These are phyloP conservation scores for Tyto alba DNA, from an alignment of 2,113 vertebrate species.

Conservation along the genomic window DNA sequence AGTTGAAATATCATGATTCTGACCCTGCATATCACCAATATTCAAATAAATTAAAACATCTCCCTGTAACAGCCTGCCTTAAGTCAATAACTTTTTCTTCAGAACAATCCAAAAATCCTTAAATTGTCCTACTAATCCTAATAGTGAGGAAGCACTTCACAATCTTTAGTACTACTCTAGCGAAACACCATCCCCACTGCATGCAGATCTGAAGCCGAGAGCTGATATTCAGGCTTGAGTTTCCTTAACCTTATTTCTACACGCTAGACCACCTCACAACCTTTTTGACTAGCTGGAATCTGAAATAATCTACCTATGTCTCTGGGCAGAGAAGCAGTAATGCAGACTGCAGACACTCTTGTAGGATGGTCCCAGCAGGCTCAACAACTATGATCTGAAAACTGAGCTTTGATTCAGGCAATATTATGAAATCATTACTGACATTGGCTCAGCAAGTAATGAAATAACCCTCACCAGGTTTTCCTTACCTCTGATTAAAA, in stretches of 20 bases:
- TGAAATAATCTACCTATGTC: background rate
- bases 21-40: background rate
- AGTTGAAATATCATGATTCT: background rate
- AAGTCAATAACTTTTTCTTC: background rate
- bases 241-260: background rate
- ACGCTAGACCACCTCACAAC: accelerated
- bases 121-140: background rate
- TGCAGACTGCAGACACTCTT: background rate
- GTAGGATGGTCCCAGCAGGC: background rate
- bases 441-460: background rate
- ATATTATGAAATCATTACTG: background rate
- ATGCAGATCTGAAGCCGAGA: background rate
- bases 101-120: background rate
- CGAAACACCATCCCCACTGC: accelerated
- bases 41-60: background rate
- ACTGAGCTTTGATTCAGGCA: background rate
- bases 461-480: background rate
- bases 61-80: background rate
- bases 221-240: background rate
- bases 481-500: background rate
- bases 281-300: background rate
- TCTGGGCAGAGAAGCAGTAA: background rate
- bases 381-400: background rate
- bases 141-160: background rate
- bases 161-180: background rate